Percentiles rank a stretch among this genome's conserved stretches.
These are phyloP conservation scores for Athalia cordata DNA, from an alignment of 2,888 invertebrate species.

Conservation along the genomic window DNA sequence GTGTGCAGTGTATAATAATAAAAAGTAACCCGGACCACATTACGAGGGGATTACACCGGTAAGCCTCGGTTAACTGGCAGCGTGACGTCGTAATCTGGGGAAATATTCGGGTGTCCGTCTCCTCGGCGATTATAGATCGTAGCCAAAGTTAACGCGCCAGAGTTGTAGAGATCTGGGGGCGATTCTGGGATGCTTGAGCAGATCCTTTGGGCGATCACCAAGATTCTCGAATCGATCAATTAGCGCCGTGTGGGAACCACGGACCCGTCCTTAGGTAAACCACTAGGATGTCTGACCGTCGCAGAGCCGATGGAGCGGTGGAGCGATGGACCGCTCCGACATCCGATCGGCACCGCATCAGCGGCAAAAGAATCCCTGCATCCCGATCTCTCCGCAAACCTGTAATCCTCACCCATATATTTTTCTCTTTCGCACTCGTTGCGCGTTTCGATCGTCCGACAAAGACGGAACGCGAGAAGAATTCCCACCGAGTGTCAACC, in stretches of 20 bases:
- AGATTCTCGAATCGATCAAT: conserved; percentile 74
- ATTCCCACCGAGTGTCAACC: conserved; percentile 44
- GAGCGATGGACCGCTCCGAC: conserved; percentile 49
- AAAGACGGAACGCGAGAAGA: conserved; percentile 19
- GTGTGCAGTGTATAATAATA: not conserved
- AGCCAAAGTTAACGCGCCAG: conserved; percentile 44
- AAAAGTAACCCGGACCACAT: conserved; percentile 56
- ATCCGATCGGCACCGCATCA: conserved; percentile 68
- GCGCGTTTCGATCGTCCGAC: not conserved
- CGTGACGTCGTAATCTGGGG: conserved; percentile 72
- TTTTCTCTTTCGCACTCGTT: conserved; percentile 36
- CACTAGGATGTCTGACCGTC: conserved; percentile 56
- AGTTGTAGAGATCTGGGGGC: conserved; percentile 44
- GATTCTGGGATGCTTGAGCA: conserved; percentile 52
- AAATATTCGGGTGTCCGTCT: conserved; percentile 67
- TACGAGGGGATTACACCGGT: conserved; percentile 72
- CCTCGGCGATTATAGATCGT: conserved; percentile 48
- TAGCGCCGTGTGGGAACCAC: conserved; percentile 73
- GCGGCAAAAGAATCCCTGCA: conserved; percentile 61
- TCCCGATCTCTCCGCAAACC: conserved; percentile 72
- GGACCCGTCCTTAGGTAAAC: conserved; percentile 60
- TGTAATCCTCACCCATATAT: conserved; percentile 68
- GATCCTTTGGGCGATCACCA: conserved; percentile 68
- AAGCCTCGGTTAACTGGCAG: conserved; percentile 70
- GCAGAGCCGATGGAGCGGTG: conserved; percentile 27